A percentile compares a stretch with the other conserved stretches of the same genome.
Evolutionary conservation across 2,797 vertebrate genomes (phyloP).

Genomic region (Kryptopterus vitreolus): DNA sequence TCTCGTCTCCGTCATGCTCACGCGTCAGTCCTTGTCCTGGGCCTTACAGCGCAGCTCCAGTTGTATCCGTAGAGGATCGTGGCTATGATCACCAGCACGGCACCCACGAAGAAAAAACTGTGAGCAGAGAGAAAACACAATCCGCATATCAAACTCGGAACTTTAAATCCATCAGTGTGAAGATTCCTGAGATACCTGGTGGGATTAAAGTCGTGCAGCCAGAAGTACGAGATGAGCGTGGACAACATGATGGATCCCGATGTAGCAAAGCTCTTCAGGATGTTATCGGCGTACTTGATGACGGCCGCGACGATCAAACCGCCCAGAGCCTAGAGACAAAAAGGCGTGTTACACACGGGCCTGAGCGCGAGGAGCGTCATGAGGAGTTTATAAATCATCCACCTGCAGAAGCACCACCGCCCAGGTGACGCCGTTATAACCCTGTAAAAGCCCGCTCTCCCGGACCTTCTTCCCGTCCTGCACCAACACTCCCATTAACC

Average conservation of each 20-base stretch:
- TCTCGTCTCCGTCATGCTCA: neutral
- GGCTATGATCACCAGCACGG: constrained; percentile 89
- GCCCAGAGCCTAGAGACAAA: constrained; percentile 83
- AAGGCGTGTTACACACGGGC: neutral
- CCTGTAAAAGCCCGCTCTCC: constrained; percentile 93
- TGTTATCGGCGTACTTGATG: constrained; percentile 99
- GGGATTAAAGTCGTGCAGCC: constrained; percentile 94
- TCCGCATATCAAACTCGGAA: too few species aligned
- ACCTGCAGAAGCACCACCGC: constrained; percentile 92
- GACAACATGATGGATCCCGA: constrained; percentile 97
- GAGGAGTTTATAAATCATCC: constrained; percentile 20
- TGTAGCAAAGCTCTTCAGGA: constrained; percentile 97
- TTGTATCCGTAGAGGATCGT: constrained; percentile 96
- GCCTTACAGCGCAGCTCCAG: constrained; percentile 78
- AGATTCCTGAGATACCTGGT: constrained; percentile 77
- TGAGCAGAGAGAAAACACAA: constrained; percentile 36
- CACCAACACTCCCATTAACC: constrained; percentile 86
- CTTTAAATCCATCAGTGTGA: neutral
- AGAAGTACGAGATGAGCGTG: constrained; percentile 95
- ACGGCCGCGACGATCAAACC: constrained; percentile 96
- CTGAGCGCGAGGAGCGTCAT: too few species aligned
- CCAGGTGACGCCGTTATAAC: constrained; percentile 92
- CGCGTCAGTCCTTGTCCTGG: constrained; percentile 53
- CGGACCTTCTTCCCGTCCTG: constrained; percentile 87
- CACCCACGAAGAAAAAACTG: constrained; percentile 92